phyloP scores from a whole-genome alignment of 1,140 invertebrate species.

The Oncopodura yosiiana region DNA sequence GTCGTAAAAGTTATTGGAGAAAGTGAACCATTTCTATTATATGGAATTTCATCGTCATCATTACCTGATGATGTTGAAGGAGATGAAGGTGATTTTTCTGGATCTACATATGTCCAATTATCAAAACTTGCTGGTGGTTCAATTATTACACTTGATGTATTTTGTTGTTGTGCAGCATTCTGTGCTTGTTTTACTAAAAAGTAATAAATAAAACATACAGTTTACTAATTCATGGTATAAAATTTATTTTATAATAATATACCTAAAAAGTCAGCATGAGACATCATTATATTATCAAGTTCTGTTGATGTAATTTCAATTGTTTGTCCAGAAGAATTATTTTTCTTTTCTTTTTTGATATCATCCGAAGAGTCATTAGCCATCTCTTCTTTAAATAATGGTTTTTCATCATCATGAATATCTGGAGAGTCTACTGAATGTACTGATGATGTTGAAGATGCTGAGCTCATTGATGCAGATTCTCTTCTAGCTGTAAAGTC shows the following conservation, averaged over 20 bases:
- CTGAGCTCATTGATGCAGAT: conserved; percentile 6
- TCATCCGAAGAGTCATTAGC: neutral
- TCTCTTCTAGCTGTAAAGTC: conserved; percentile 2
- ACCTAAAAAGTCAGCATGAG: conserved; percentile 30
- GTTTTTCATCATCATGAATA: conserved; percentile 15
- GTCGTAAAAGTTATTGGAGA: conserved; percentile 30
- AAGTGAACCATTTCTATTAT: conserved; percentile 15
- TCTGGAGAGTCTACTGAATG: conserved; percentile 21
- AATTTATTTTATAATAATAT: no score
- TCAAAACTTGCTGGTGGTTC: conserved; percentile 33
- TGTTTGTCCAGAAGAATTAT: conserved; percentile 17
- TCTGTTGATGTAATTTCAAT: conserved; percentile 32
- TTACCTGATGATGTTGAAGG: conserved; percentile 17
- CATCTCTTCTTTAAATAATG: neutral
- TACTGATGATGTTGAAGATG: conserved; percentile 9
- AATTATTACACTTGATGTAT: neutral
- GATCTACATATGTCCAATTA: conserved; percentile 36
- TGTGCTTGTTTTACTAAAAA: no score
- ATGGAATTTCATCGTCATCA: conserved; percentile 26
- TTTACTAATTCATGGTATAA: no score
- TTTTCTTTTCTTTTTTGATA: neutral
- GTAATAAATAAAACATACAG: no score
- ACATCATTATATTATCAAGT: conserved; percentile 35
- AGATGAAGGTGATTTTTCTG: conserved; percentile 6
- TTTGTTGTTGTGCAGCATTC: no score